A percentile compares a stretch with the other conserved stretches of the same genome.
Conservation (phyloP, 2,113 vertebrate genomes). For the Anguilla japonica region DNA sequence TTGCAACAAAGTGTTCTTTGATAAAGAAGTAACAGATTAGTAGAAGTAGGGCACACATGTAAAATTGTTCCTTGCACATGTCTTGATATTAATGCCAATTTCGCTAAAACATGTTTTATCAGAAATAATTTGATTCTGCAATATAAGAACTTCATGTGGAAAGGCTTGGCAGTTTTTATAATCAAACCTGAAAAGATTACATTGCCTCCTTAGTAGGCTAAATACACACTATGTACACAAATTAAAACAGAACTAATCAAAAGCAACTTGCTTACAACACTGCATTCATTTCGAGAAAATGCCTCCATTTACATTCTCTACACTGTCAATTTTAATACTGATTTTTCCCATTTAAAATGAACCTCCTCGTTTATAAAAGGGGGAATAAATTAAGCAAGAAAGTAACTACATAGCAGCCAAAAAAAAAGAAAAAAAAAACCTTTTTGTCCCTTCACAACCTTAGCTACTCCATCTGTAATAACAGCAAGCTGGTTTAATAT, state of each 20-base stretch:
- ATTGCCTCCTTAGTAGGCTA: neutral
- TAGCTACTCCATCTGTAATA: neutral
- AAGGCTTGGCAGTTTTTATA: neutral
- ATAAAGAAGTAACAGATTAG: neutral
- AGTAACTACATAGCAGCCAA: neutral
- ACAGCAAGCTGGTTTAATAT: constrained; percentile 9
- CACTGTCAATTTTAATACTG: neutral
- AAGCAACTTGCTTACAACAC: neutral
- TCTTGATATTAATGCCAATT: neutral
- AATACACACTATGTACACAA: neutral
- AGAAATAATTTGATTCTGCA: neutral
- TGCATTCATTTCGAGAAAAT: neutral
- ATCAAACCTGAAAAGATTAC: neutral
- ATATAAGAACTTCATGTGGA: neutral
- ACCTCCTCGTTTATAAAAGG: neutral
- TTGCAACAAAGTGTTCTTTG: neutral
- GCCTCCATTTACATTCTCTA: neutral
- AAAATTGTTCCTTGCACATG: neutral
- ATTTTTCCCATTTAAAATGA: neutral
- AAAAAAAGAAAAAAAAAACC: neutral
- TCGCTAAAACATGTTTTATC: neutral
- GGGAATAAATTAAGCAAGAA: neutral
- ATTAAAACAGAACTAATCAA: neutral
- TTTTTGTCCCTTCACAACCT: neutral
- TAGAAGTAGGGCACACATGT: neutral